Base-by-base conservation (phyloP, 2,113 vertebrate species). In the Herpailurus yagouaroundi region DNA sequence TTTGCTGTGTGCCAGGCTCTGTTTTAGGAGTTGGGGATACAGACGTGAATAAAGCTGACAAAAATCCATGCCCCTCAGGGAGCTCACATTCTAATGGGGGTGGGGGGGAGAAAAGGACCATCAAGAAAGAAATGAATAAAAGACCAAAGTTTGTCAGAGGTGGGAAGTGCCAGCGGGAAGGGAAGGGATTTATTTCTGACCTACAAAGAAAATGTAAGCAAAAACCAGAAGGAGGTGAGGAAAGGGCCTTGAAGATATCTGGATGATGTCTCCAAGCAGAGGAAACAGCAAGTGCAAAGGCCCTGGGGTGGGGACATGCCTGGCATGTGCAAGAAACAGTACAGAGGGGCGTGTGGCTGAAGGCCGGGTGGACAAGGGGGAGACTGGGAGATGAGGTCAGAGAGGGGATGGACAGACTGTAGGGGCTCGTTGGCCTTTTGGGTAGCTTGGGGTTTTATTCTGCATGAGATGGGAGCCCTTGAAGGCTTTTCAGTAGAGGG, bases 381-480 rank as follows among this genome's bases (percentile, higher is more conserved):
- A 7, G 11, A 68, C 18, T 7, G 19, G 38, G 74, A 41, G 25
- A 19, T 16, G 7, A 25, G 16, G 64, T 12, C 57, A 7, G 60
- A 36, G 88, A 21, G 36, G 1, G 4, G 19, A 0, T 4, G 3
- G 38, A 29, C 64, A 19, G n/a, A 5, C 33, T 0, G 10, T 36
- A 9, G 74, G 36, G 12, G 71, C 66, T 71, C 25, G 0, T 41
- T 13, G 57, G 48, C 21, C 33, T n/a, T 68, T 45, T 50, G 27
- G 29, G 64, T 29, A 3, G 16, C 57, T 73, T 95, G 18, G 3
- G 21, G 36, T 57, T 81, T 77, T 71, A 41, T 52, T 77, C 27
- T 21, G 29, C 60, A 0, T 19, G 15, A 36, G 31, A 23, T 68
- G 85, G 57, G 27, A 76, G 41, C 36, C n/a, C 16, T 71, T 13